Evolutionary conservation across 2,888 invertebrate genomes (phyloP).

Genomic region (Aphidius colemani): DNA sequence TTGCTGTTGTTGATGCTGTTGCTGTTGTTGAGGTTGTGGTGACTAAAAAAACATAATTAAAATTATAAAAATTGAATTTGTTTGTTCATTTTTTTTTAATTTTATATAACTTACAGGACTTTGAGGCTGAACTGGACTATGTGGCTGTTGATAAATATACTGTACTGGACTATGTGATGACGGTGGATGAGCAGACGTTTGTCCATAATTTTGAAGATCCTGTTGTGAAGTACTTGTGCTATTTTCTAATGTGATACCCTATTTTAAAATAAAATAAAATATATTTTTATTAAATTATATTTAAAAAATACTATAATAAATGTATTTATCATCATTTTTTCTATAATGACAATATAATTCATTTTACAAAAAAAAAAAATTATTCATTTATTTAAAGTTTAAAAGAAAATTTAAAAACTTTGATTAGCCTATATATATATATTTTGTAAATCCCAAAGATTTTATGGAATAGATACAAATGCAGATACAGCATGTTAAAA

Average conservation of each 20-base stretch:
- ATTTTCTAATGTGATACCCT: conserved; percentile 69
- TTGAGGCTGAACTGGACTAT: conserved; percentile 55
- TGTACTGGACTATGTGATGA: conserved; percentile 52
- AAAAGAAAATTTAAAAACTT: not conserved
- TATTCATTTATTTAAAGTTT: not conserved
- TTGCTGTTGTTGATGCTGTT: conserved; percentile 62
- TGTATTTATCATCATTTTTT: not conserved
- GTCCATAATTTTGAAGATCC: conserved; percentile 62
- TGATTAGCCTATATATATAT: not conserved
- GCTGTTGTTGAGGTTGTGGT: conserved; percentile 60
- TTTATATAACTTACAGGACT: conserved; percentile 52
- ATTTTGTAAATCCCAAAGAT: not conserved
- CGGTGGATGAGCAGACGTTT: conserved; percentile 44
- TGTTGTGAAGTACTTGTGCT: conserved; percentile 67
- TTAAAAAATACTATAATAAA: not conserved
- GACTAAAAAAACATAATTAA: conserved; percentile 47
- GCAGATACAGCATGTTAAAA: not conserved
- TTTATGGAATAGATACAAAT: not conserved
- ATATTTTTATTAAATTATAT: not conserved
- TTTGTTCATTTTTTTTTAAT: not conserved
- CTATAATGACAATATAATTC: not conserved
- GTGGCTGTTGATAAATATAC: conserved; percentile 55
- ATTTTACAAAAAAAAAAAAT: not conserved
- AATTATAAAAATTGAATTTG: not conserved
- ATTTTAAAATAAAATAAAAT: conserved; percentile 41